phyloP scores from a whole-genome alignment of 2,888 invertebrate species.

The Microplitis manilae region DNA sequence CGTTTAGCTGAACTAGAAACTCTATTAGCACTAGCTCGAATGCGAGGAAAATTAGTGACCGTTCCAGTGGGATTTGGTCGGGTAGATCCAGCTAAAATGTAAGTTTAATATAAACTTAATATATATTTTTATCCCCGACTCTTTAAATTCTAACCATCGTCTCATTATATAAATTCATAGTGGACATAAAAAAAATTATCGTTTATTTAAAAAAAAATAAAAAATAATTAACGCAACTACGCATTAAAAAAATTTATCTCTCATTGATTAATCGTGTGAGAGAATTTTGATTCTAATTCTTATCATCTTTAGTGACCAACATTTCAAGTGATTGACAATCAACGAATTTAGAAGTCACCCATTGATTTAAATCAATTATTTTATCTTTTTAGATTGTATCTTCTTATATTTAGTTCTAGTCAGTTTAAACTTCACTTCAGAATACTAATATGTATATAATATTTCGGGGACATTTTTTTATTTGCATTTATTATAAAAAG shows the following conservation, averaged over 20 bases:
- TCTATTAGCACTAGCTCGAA: slow-evolving; percentile 72
- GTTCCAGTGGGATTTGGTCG: slow-evolving; percentile 74
- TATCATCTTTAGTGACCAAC: not conserved
- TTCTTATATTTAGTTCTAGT: not conserved
- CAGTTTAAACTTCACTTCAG: not conserved
- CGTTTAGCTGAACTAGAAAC: slow-evolving; percentile 76
- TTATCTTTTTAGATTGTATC: not conserved
- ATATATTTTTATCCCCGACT: too few relatives aligned
- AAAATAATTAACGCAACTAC: slow-evolving; percentile 1
- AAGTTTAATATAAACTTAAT: slow-evolving; percentile 63
- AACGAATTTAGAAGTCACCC: not conserved
- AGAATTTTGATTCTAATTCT: not conserved
- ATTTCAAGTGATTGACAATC: not conserved
- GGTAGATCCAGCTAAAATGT: slow-evolving; percentile 75
- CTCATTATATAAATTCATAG: too few relatives aligned
- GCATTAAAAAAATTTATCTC: not conserved
- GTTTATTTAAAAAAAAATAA: not conserved
- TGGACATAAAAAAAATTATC: slow-evolving; percentile 17
- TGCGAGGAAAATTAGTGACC: slow-evolving; percentile 73
- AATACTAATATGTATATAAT: not conserved
- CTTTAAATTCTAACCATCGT: too few relatives aligned
- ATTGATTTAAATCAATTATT: not conserved
- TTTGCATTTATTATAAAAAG: not conserved
- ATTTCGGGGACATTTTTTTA: not conserved
- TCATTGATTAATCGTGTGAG: not conserved